Evolutionary conservation across 2,888 invertebrate genomes (phyloP).

Genomic region (Pandemis cinnamomeana): DNA sequence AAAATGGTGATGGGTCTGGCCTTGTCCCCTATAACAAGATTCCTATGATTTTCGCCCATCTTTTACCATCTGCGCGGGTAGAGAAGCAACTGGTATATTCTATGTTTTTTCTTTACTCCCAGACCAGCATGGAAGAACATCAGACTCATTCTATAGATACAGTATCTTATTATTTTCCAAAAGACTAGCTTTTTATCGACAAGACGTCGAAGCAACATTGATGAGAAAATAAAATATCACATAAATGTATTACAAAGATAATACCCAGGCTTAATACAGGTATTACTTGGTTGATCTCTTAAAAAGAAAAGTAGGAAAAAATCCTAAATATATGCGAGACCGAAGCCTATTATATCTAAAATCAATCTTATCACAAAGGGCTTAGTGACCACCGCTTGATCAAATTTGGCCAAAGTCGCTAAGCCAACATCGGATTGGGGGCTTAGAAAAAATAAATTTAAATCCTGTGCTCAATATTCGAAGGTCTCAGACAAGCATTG

Average conservation of each 20-base stretch:
- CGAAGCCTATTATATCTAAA: constrained; percentile 15
- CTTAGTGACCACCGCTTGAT: constrained; percentile 33
- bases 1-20: too few relatives aligned
- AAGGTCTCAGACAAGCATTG: neutral
- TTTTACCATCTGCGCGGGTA: too few relatives aligned
- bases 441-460: constrained; percentile 25
- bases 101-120: too few relatives aligned
- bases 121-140: too few relatives aligned
- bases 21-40: too few relatives aligned
- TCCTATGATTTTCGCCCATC: too few relatives aligned
- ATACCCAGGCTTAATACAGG: constrained; percentile 8
- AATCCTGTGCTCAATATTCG: constrained; percentile 1
- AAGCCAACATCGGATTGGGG: constrained; percentile 14
- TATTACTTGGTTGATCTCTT: constrained; percentile 11
- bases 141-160: too few relatives aligned
- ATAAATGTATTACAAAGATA: constrained; percentile 6
- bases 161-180: too few relatives aligned
- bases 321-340: constrained; percentile 21
- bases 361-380: constrained; percentile 28
- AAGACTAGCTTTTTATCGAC: neutral
- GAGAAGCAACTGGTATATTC: too few relatives aligned
- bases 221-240: neutral
- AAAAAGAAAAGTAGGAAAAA: constrained; percentile 13
- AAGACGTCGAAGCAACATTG: neutral
- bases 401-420: constrained; percentile 26